phyloP scores from a whole-genome alignment of 2,797 vertebrate genomes.

The Karalla daura region DNA sequence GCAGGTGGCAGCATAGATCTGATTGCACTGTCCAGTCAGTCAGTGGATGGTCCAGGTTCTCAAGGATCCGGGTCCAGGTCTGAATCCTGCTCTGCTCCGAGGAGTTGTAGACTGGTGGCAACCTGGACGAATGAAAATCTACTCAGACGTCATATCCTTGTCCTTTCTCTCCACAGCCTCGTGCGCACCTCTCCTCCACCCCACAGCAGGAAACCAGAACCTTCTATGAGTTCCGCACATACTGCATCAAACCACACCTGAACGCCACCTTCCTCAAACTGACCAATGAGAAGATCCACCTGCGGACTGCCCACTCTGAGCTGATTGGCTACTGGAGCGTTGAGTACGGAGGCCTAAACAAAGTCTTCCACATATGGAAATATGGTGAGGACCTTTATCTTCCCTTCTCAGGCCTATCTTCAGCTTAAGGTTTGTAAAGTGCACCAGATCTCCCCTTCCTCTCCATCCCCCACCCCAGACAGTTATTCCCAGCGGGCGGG shows the following conservation, averaged over 20 bases:
- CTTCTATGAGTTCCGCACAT: conserved; percentile 93
- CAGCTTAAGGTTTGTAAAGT: background rate
- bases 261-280: conserved; percentile 88
- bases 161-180: conserved; percentile 48
- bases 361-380: conserved; percentile 93
- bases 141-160: too few relatives aligned
- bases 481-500: conserved; percentile 88
- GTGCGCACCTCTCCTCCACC: conserved; percentile 39
- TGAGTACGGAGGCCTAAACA: conserved; percentile 91
- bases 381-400: conserved; percentile 87
- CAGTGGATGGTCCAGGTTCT: too few relatives aligned
- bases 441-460: background rate
- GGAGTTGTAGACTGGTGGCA: too few relatives aligned
- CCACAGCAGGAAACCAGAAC: conserved; percentile 68
- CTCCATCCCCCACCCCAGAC: conserved; percentile 72
- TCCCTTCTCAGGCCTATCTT: background rate
- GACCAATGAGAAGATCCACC: conserved; percentile 84
- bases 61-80: too few relatives aligned
- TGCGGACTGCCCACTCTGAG: conserved; percentile 89
- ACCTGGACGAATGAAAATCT: too few relatives aligned
- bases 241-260: conserved; percentile 86
- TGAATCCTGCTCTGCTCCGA: too few relatives aligned
- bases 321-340: conserved; percentile 91
- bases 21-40: too few relatives aligned
- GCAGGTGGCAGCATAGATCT: conserved; percentile 32